Base-by-base conservation (phyloP, 2,888 invertebrate genomes). In the Nomada fabriciana region DNA sequence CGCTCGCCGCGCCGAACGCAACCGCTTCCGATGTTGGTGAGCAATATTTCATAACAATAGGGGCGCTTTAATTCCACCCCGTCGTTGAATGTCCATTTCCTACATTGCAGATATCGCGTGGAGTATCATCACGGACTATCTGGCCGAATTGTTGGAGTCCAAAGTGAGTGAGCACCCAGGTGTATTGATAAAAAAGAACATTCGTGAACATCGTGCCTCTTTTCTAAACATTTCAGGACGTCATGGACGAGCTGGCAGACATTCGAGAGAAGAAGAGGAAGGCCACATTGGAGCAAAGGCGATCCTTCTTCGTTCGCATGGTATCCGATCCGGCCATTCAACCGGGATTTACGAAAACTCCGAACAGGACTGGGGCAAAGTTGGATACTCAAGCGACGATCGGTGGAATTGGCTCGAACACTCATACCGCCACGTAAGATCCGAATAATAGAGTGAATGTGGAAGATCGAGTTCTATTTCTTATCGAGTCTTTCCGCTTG, bases 231-330 rank as follows among this genome's bases (percentile, higher is more conserved):
- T 63, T 4, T 1, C 86, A 95, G 95, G 96, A 96, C 89, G 94
- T 94, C 50, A 94, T 96, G 94, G 97, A 97, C 89, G 96, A 96
- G 88, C 95, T 98, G 57, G 96, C 96, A 88, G 97, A 97, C 85
- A 96, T 97, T 77, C 94, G 96, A 61, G 96, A 97, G 88, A 95
- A 96, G 77, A 97, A 97, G 92, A 95, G 96, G 92, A 96, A 96
- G 89, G 97, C 97, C 76, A 97, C 97, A 7, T 94, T 99, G 91
- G 97, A 98, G 11, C 97, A 98, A 94, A 98, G 98, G 94, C 96
- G 99, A 71, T 98, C 98, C 18, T 98, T 98, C 95, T 98, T 99
- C 94, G 99, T 99, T 76, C 97, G 99, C 68, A 99, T 99, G 99
- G 98, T 98, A 84, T 98, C 98, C 94, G 99, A 99, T 95, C 98